A percentile compares a stretch with the other conserved stretches of the same genome.
phyloP scores from a whole-genome alignment of 2,888 invertebrate genomes.

The Chaitophorus viminalis region DNA sequence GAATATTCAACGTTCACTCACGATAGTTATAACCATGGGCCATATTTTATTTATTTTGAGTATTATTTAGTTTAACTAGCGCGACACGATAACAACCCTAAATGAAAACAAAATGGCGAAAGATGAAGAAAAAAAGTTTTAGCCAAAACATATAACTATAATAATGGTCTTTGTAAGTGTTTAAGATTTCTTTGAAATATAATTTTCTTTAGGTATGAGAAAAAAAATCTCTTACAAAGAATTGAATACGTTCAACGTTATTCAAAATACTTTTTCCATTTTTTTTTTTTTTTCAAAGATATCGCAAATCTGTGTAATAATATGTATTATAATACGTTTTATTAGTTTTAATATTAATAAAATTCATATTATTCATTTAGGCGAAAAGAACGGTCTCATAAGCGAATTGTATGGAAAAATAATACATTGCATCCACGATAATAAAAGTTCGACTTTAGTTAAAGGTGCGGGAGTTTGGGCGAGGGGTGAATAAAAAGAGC shows the following conservation, averaged over 20 bases:
- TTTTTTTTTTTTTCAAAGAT: background rate
- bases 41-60: conserved; percentile 50
- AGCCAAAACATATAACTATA: conserved; percentile 1
- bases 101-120: conserved; percentile 38
- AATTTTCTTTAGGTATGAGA: conserved; percentile 31
- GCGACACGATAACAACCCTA: conserved; percentile 19
- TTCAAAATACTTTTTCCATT: conserved; percentile 14
- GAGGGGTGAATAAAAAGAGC: background rate
- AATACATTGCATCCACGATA: background rate
- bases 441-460: background rate
- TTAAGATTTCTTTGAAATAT: conserved; percentile 37
- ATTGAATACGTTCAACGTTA: background rate
- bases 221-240: background rate
- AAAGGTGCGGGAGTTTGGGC: background rate
- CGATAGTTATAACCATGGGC: conserved; percentile 22
- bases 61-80: conserved; percentile 26
- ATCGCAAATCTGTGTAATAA: conserved; percentile 4
- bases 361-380: conserved; percentile 5
- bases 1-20: conserved; percentile 20
- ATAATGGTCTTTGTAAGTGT: conserved; percentile 33
- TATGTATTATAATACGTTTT: background rate
- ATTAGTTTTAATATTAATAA: background rate
- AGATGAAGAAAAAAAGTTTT: conserved; percentile 25
- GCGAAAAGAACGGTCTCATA: background rate
- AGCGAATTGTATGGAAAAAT: background rate